Base-by-base conservation (phyloP, 2,113 vertebrate genomes). In the Rutilus rutilus region DNA sequence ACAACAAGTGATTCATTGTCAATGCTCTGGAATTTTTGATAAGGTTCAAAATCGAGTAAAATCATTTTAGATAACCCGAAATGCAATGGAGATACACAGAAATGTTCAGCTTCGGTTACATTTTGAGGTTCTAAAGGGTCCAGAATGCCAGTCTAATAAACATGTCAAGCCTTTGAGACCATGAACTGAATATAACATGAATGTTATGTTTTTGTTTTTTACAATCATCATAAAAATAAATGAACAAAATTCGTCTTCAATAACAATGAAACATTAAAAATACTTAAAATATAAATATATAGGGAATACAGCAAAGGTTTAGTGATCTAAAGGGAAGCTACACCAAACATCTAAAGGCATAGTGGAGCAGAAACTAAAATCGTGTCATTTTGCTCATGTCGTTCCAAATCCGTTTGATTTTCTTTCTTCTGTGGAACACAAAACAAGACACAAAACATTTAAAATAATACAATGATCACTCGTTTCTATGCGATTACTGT, bases 81-180 rank as follows among this genome's bases (percentile, higher is more conserved):
- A 74, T 47, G 12, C 42, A 45, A 39, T 47, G 42, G 71, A 74
- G 71, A 42, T 25, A 74, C 42, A 74, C 71, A 74, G 11, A 74
- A 47, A 73, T 45, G 4, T 42, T 73, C 69, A 47, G 23, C 71
- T 47, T 50, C 1, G 1, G 25, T 75, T 42, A 42, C 36, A 21
- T 73, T 74, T 25, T 74, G 71, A 74, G 23, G 71, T 74, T 74
- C n/a, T 74, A 47, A 25, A 11, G 5, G 10, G 10, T 25, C 11
- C 42, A 74, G 23, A 74, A 47, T 47, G 39, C 25, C 21, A 25
- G 21, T 6, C 9, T 45, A 45, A 73, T 45, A 11, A 47, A 45
- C 39, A 25, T 15, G 42, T 25, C 67, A 71, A 71, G 67, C 9
- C 33, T 69, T 65, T 65, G 14, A 17, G 15, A 19, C 30, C 27